Conservation (phyloP, 2,888 invertebrate species). For the Luffia ferchaultella region DNA sequence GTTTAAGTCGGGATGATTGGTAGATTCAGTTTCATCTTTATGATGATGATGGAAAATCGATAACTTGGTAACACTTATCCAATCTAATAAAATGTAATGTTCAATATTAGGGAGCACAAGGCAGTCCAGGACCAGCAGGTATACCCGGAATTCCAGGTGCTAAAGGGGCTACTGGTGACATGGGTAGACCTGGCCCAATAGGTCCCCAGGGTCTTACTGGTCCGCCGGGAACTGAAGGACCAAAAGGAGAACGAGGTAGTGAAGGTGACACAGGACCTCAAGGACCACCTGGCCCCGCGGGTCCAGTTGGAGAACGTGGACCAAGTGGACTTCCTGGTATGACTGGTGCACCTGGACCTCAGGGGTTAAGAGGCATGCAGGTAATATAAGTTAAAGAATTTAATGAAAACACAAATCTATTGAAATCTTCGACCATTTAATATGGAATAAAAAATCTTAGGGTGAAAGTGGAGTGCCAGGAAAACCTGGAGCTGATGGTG, state of each 20-base stretch:
- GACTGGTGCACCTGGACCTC: slow-evolving; percentile 69
- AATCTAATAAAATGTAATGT: too few relatives aligned
- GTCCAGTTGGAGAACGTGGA: slow-evolving; percentile 73
- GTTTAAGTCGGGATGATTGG: too few relatives aligned
- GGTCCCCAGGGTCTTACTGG: slow-evolving; percentile 78
- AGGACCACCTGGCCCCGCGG: slow-evolving; percentile 76
- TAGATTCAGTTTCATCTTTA: too few relatives aligned
- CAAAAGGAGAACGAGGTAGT: slow-evolving; percentile 77
- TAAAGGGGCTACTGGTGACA: slow-evolving; percentile 76
- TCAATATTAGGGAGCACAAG: slow-evolving; percentile 77
- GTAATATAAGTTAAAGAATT: slow-evolving; percentile 30
- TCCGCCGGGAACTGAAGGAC: slow-evolving; percentile 74
- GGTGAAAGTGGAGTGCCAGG: slow-evolving; percentile 78
- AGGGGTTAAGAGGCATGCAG: slow-evolving; percentile 70
- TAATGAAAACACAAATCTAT: background rate
- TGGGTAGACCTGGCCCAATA: slow-evolving; percentile 71
- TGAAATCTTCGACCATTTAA: background rate
- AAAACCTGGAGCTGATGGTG: slow-evolving; percentile 76
- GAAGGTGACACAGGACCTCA: slow-evolving; percentile 74
- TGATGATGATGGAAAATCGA: too few relatives aligned
- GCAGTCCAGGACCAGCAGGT: slow-evolving; percentile 73
- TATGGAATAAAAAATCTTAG: slow-evolving; percentile 32
- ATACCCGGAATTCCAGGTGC: slow-evolving; percentile 71
- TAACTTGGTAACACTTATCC: too few relatives aligned
- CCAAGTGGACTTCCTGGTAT: slow-evolving; percentile 69